A percentile compares a stretch with the other conserved stretches of the same genome.
Conservation (phyloP, 2,797 vertebrate genomes). For the Falco cherrug region DNA sequence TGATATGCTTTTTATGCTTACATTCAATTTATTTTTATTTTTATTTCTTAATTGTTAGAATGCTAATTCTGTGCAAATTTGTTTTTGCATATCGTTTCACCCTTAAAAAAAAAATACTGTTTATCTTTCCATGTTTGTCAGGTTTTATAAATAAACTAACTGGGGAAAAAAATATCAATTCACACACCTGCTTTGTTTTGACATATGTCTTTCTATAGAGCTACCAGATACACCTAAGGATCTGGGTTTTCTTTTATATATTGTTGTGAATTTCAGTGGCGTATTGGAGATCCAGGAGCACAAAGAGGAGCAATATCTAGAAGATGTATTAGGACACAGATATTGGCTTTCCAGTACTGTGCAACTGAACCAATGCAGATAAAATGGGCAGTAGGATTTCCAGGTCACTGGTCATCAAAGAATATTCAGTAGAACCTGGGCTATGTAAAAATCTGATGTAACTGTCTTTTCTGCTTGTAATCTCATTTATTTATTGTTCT, state of each 20-base stretch:
- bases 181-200: background rate
- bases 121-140: background rate
- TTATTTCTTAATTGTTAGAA: background rate
- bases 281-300: background rate
- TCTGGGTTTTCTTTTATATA: background rate
- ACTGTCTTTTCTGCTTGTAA: background rate
- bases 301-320: background rate
- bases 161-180: background rate
- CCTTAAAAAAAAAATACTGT: background rate
- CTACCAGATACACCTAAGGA: background rate
- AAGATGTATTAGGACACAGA: background rate
- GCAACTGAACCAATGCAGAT: accelerated
- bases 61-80: background rate
- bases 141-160: background rate
- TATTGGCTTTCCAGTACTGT: background rate
- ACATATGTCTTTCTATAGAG: background rate
- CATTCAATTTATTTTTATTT: background rate
- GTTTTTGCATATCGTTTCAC: background rate
- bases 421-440: background rate
- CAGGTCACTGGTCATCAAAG: background rate
- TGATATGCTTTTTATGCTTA: background rate
- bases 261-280: background rate
- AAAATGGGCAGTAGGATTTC: background rate
- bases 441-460: background rate
- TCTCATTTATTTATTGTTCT: background rate